Percentiles rank a stretch among this genome's conserved stretches.
phyloP scores from a whole-genome alignment of 2,797 vertebrate species.

The Uromys caudimaculatus region DNA sequence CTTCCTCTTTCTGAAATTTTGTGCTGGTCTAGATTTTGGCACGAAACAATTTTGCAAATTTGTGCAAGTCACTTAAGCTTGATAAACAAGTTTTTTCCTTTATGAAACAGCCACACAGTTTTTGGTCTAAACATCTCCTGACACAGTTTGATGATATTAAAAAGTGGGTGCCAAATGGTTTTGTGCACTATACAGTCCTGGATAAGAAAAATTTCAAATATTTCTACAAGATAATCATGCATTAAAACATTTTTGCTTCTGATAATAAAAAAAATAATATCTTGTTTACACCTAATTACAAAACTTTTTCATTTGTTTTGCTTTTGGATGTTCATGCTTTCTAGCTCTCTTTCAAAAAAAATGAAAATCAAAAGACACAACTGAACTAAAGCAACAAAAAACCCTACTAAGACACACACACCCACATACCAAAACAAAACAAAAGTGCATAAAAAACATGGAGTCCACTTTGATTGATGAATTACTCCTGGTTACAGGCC shows the following conservation, averaged over 20 bases:
- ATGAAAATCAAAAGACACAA: background rate
- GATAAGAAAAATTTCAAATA: background rate
- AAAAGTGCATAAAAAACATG: background rate
- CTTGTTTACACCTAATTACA: background rate
- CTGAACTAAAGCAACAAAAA: background rate
- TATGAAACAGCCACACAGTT: constrained; percentile 8
- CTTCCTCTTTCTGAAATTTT: background rate
- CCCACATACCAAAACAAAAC: background rate
- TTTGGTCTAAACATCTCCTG: background rate
- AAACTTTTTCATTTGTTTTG: background rate
- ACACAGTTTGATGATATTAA: constrained; percentile 10
- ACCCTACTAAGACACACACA: background rate
- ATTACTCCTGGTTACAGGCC: background rate
- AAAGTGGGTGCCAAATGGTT: background rate
- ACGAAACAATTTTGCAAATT: constrained; percentile 19
- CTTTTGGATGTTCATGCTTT: background rate
- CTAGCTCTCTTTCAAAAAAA: background rate
- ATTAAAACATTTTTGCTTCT: background rate
- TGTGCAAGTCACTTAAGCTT: background rate
- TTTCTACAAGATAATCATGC: background rate
- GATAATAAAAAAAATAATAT: background rate
- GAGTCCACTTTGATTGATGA: background rate
- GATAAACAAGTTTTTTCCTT: background rate
- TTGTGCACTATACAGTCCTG: background rate
- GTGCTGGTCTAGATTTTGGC: constrained; percentile 1